Conservation (phyloP, 2,797 vertebrate genomes). For the Poeciliopsis paucimaculata region DNA sequence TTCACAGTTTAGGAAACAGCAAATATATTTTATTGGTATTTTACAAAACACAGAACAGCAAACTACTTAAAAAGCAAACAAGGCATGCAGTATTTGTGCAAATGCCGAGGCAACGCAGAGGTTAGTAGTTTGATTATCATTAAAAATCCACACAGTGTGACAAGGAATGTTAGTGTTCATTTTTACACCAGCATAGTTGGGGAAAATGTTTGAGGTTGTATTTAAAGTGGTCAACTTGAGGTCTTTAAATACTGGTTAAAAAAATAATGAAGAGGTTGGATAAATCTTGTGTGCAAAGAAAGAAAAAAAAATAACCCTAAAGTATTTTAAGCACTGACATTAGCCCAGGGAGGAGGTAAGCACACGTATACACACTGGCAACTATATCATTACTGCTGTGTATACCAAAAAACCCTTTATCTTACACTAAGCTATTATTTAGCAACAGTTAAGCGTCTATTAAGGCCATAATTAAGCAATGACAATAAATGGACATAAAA, state of each 20-base stretch:
- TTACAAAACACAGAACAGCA: constrained; percentile 59
- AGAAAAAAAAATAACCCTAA: not conserved
- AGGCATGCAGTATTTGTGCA: constrained; percentile 10
- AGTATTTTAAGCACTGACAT: not conserved
- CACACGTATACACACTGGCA: not conserved
- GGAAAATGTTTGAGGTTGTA: not conserved
- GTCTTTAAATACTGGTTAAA: not conserved
- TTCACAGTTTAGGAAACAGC: not conserved
- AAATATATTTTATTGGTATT: constrained; percentile 42
- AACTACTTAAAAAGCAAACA: not conserved
- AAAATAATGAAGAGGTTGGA: not conserved
- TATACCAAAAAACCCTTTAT: not conserved
- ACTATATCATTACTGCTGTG: not conserved
- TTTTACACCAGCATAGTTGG: not conserved
- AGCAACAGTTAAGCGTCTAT: not conserved
- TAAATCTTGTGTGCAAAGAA: not conserved
- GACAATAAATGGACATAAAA: not conserved
- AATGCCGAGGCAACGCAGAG: constrained; percentile 20
- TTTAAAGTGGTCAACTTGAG: not conserved
- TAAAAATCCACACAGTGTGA: constrained; percentile 17
- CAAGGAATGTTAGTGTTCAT: constrained; percentile 14
- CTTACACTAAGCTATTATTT: not conserved
- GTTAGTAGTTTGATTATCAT: constrained; percentile 32
- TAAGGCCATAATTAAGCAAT: not conserved
- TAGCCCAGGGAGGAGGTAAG: not conserved